A percentile compares a stretch with the other conserved stretches of the same genome.
These are phyloP conservation scores for Sminthopsis crassicaudata DNA, from an alignment of 2,113 vertebrate species.

Conservation along the genomic window DNA sequence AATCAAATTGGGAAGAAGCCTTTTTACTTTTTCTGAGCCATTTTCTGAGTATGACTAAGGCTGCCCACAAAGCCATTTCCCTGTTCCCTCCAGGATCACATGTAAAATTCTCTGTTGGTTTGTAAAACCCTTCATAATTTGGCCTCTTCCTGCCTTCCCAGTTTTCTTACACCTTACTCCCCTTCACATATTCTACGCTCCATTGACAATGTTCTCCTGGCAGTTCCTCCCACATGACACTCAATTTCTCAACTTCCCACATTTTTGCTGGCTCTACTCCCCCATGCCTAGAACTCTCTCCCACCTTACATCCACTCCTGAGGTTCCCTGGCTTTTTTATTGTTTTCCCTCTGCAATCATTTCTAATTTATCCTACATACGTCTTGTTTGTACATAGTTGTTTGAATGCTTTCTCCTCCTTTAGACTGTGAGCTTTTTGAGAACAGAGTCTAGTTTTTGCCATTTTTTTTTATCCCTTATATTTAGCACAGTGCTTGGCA, in stretches of 20 bases:
- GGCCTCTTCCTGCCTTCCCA: not conserved
- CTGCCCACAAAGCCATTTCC: not conserved
- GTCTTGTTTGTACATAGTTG: not conserved
- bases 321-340: not conserved
- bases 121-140: not conserved
- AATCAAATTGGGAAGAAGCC: not conserved
- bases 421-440: no score
- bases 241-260: not conserved
- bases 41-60: not conserved
- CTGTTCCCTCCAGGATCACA: not conserved
- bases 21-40: not conserved
- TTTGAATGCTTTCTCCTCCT: no score
- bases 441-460: not conserved
- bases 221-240: not conserved
- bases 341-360: not conserved
- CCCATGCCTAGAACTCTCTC: not conserved
- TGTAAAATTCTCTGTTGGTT: not conserved
- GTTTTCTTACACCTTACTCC: not conserved
- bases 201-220: not conserved
- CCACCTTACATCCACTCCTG: not conserved
- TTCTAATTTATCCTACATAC: not conserved
- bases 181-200: not conserved
- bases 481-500: no score
- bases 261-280: not conserved
- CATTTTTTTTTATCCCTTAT: no score